Conservation (phyloP, 53 echinoderm and acorn worm genomes). For the Patiria pectinifera region DNA sequence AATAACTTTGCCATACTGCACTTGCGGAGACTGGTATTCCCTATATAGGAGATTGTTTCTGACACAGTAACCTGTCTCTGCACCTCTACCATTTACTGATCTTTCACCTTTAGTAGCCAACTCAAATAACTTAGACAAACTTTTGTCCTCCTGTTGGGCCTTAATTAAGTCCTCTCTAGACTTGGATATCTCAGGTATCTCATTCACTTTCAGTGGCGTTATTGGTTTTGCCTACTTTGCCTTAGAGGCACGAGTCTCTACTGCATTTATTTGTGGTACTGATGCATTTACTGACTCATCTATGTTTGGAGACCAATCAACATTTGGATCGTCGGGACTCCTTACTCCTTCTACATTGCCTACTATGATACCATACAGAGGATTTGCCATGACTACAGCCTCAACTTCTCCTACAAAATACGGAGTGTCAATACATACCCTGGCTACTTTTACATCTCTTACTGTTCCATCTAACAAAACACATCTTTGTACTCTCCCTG, state of each 20-base stretch:
- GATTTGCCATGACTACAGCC: slow-evolving; percentile 64
- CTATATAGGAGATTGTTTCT: slow-evolving; percentile 41
- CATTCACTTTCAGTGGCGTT: slow-evolving; percentile 53
- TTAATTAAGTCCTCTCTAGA: slow-evolving; percentile 25
- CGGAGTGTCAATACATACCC: slow-evolving; percentile 52
- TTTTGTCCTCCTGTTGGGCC: slow-evolving; percentile 1
- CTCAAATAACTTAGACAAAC: not conserved
- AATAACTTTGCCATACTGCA: slow-evolving; percentile 33
- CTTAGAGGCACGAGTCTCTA: slow-evolving; percentile 61
- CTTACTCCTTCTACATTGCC: slow-evolving; percentile 67
- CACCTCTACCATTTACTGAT: not conserved
- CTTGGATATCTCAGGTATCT: not conserved
- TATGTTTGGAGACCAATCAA: slow-evolving; percentile 8
- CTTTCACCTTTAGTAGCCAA: slow-evolving; percentile 28
- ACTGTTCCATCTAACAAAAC: slow-evolving; percentile 73
- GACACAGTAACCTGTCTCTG: not conserved
- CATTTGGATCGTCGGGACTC: slow-evolving; percentile 50
- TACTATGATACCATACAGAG: slow-evolving; percentile 67
- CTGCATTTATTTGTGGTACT: slow-evolving; percentile 19
- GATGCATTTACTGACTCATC: not conserved
- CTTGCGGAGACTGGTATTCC: slow-evolving; percentile 34
- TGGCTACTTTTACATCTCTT: slow-evolving; percentile 51
- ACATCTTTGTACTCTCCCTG: slow-evolving; percentile 42
- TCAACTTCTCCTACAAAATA: slow-evolving; percentile 69
- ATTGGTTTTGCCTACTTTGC: slow-evolving; percentile 27